Percentiles rank a stretch among this genome's conserved stretches.
phyloP scores from a whole-genome alignment of 2,888 invertebrate genomes.

The Cephus spinipes region DNA sequence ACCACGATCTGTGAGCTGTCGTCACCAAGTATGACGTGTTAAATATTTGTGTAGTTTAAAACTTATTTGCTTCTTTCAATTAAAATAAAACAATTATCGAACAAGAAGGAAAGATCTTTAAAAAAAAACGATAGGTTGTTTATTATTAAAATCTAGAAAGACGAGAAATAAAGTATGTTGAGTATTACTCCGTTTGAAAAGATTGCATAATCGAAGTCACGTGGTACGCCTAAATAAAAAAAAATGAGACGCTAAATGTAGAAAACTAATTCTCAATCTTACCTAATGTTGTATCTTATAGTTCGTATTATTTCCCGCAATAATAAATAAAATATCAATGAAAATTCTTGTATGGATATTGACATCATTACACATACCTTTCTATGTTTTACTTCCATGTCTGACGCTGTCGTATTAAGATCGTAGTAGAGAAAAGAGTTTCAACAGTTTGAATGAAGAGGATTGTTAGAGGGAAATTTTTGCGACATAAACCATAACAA shows the following conservation, averaged over 20 bases:
- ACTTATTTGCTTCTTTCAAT: neutral
- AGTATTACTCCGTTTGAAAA: neutral
- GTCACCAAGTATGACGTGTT: neutral
- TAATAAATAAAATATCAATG: neutral
- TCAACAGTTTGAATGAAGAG: neutral
- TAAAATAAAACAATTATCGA: neutral
- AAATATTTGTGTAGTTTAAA: neutral
- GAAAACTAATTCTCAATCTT: neutral
- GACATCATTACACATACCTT: conserved; percentile 36
- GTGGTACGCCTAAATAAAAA: neutral
- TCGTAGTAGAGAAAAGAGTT: neutral
- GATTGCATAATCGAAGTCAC: neutral
- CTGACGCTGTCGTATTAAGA: neutral
- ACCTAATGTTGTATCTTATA: neutral
- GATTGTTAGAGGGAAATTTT: neutral
- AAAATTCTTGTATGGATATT: neutral
- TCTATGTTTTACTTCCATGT: conserved; percentile 43
- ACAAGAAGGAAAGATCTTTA: neutral
- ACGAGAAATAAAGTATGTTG: neutral
- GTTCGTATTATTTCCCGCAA: neutral
- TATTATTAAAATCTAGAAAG: neutral
- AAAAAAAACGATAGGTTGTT: neutral
- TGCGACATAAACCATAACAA: neutral
- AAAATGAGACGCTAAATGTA: neutral
- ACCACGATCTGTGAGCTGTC: neutral